These are phyloP conservation scores for Caenorhabditis tropicalis DNA, from an alignment of 1,140 invertebrate genomes.

Conservation along the genomic window DNA sequence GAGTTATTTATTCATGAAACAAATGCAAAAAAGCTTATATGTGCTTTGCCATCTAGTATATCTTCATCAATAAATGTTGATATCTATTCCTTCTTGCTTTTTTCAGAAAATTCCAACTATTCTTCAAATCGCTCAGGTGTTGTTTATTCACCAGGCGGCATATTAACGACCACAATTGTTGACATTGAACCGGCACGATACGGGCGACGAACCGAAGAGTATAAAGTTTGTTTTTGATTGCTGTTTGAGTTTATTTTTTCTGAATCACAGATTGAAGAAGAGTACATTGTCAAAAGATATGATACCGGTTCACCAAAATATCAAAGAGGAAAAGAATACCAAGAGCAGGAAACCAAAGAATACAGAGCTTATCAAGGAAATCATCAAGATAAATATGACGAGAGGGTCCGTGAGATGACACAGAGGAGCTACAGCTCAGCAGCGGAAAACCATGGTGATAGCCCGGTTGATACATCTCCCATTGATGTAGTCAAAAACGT, in stretches of 20 bases:
- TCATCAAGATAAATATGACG: background rate
- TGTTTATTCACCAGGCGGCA: slow-evolving; percentile 30
- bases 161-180: slow-evolving; percentile 39
- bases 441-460: background rate
- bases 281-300: slow-evolving; percentile 13
- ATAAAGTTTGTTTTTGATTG: slow-evolving; percentile 14
- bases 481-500: slow-evolving; percentile 38
- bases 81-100: background rate
- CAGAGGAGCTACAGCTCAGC: background rate
- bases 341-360: background rate
- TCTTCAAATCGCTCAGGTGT: background rate
- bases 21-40: no score
- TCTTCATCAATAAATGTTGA: background rate
- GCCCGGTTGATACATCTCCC: slow-evolving; percentile 22
- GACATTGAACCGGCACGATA: slow-evolving; percentile 17
- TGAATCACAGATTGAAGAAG: background rate
- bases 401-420: background rate
- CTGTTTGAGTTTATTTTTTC: background rate
- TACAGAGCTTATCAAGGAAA: background rate
- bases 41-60: background rate
- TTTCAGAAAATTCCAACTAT: background rate
- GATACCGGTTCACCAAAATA: background rate
- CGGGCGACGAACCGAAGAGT: slow-evolving; percentile 18
- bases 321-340: background rate
- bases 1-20: background rate